These are phyloP conservation scores for Natator depressus DNA, from an alignment of 2,113 vertebrate species.

Conservation along the genomic window DNA sequence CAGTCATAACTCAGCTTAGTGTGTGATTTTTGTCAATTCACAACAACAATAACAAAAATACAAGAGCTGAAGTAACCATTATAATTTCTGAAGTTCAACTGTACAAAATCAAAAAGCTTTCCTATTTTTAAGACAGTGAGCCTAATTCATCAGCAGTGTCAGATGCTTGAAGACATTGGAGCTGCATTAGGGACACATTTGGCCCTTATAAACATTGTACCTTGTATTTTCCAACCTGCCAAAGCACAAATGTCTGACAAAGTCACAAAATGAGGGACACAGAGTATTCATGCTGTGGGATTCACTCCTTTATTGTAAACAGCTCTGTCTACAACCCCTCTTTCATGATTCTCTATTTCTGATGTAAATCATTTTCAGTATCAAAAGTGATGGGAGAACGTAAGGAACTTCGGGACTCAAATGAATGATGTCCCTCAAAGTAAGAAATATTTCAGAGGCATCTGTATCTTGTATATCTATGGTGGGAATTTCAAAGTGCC, in stretches of 20 bases:
- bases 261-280: background rate
- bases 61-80: background rate
- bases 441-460: slow-evolving; percentile 40
- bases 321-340: background rate
- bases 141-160: background rate
- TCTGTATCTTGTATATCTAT: background rate
- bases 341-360: slow-evolving; percentile 32
- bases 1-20: slow-evolving; percentile 36
- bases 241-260: slow-evolving; percentile 8
- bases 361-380: background rate
- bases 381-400: background rate
- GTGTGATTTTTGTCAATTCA: slow-evolving; percentile 8
- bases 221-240: background rate
- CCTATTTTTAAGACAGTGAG: background rate
- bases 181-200: background rate
- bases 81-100: slow-evolving; percentile 8
- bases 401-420: background rate
- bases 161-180: background rate
- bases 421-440: slow-evolving; percentile 31
- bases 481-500: background rate
- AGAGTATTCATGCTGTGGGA: background rate
- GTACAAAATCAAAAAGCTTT: background rate
- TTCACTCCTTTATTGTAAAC: slow-evolving; percentile 20
- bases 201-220: background rate
- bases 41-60: background rate